Evolutionary conservation across 2,113 vertebrate genomes (phyloP), one percentile per base, ranked within the genome.

Genomic region (Leucoraja erinaceus): DNA sequence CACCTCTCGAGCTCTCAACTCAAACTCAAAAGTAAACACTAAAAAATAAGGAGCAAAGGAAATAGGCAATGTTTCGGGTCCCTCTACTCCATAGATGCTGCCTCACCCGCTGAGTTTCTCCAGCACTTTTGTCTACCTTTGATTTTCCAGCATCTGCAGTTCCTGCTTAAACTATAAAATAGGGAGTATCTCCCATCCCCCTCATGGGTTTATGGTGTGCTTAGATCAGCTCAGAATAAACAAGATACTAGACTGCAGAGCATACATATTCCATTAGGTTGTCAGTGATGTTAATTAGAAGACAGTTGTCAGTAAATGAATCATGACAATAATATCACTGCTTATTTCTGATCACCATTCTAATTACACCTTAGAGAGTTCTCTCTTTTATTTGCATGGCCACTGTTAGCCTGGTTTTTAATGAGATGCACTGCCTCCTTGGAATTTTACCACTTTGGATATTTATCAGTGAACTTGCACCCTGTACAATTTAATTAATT

Each of bases 201-300:
- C 83, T 86, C 61, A n/a, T 86, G 83, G 25, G 61, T 86, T 86
- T 86, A 63, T 12, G 61, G 11, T 16, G n/a, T 63, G n/a, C 59
- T 88, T 63, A 28, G n/a, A 63, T 61, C 83, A 88, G 8, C 83
- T 61, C n/a, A 88, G 59, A 7, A 31, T 88, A 88, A 86, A 59
- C 83, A 61, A 88, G n/a, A 25, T 88, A 63, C 59, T 6, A 66
- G 59, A 88, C 16, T 66, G 59, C 20, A 18, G 59, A 88, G 59
- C 59, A 88, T 88, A 66, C 83, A 88, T 31, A 88, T 63, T 63
- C 83, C 16, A 88, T 88, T 88, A 88, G 59, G 59, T 66, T 88
- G 63, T 88, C 83, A 88, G 59, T 16, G 59, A 66, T 33, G 59
- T 88, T 66, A 88, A 88, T 31, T 88, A n/a, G 83, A 88, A 88